A percentile compares a stretch with the other conserved stretches of the same genome.
Conservation (phyloP, 2,113 vertebrate species). For the Peromyscus polionotus region DNA sequence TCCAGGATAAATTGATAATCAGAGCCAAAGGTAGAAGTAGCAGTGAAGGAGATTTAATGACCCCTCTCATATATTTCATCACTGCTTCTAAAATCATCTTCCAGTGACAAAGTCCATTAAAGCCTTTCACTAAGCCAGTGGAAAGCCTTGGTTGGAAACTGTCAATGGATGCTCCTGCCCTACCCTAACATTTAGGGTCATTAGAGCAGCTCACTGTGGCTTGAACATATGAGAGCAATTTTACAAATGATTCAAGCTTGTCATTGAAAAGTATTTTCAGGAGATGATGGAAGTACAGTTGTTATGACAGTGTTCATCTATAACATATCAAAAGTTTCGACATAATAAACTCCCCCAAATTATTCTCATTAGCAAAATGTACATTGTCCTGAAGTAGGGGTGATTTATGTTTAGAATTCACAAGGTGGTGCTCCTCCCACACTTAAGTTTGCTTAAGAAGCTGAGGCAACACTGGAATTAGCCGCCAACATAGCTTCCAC, state of each 20-base stretch:
- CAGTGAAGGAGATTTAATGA: background rate
- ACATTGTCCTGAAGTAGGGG: background rate
- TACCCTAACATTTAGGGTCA: slow-evolving; percentile 25
- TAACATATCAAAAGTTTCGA: background rate
- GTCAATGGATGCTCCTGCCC: background rate
- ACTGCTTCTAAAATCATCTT: background rate
- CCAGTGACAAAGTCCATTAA: background rate
- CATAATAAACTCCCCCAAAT: background rate
- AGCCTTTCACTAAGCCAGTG: background rate
- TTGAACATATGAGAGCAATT: slow-evolving; percentile 32
- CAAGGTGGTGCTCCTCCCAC: background rate
- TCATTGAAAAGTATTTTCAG: slow-evolving; percentile 39
- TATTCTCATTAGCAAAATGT: slow-evolving; percentile 39
- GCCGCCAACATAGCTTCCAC: background rate
- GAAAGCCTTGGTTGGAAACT: slow-evolving; percentile 36
- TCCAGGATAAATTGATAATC: background rate
- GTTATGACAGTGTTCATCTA: slow-evolving; percentile 28
- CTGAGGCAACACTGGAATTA: background rate
- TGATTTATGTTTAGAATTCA: background rate
- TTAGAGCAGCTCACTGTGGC: background rate
- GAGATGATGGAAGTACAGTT: background rate
- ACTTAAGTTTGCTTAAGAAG: background rate
- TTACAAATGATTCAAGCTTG: background rate
- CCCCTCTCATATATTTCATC: background rate
- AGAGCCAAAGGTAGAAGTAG: background rate